phyloP scores from a whole-genome alignment of 2,797 vertebrate species.

The Mus spretus region DNA sequence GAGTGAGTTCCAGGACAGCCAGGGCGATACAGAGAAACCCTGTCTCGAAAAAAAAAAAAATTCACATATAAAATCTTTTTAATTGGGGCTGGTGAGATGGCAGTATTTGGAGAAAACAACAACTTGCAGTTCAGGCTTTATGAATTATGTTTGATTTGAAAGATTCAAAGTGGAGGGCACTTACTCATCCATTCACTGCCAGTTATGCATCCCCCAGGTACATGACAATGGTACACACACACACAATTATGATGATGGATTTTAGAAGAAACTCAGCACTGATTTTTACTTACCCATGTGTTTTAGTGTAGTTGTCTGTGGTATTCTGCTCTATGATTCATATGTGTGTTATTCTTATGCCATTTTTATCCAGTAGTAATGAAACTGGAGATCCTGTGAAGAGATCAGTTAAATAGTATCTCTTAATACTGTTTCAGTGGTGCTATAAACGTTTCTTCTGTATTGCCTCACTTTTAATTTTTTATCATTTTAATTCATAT shows the following conservation, averaged over 20 bases:
- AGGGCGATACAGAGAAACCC: too few relatives aligned
- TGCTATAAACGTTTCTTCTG: constrained; percentile 22
- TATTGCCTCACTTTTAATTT: not conserved
- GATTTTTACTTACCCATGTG: constrained; percentile 8
- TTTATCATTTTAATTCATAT: not conserved
- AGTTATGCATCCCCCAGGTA: not conserved
- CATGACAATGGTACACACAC: not conserved
- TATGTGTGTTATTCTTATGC: constrained; percentile 5
- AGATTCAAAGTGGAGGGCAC: not conserved
- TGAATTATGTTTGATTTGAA: not conserved
- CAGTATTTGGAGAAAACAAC: not conserved
- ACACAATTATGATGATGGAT: not conserved
- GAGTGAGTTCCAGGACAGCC: too few relatives aligned
- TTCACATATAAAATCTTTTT: not conserved
- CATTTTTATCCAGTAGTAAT: not conserved
- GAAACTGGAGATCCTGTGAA: constrained; percentile 12
- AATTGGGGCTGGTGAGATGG: not conserved
- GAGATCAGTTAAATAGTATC: constrained; percentile 48
- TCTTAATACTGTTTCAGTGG: constrained; percentile 43
- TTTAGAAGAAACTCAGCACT: not conserved
- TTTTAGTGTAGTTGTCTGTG: not conserved
- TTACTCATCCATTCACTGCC: not conserved
- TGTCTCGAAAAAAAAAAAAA: too few relatives aligned
- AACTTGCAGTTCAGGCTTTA: not conserved
- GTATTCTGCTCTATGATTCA: constrained; percentile 4